Evolutionary conservation across 1,140 invertebrate genomes (phyloP).

Genomic region (Carposina sasakii): DNA sequence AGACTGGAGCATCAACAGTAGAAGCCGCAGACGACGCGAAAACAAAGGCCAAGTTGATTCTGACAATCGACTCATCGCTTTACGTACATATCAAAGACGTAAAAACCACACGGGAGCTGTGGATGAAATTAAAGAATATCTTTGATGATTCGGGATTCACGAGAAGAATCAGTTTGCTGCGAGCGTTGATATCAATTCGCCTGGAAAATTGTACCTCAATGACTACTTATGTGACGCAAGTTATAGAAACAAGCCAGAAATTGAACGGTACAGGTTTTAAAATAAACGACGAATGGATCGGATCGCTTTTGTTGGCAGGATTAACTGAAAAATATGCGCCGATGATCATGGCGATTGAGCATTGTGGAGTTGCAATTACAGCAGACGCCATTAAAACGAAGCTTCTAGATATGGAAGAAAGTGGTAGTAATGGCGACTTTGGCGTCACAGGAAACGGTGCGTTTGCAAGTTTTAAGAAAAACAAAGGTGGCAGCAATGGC

Average conservation of each 20-base stretch:
- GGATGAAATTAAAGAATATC: slow-evolving; percentile 31
- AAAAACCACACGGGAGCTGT: slow-evolving; percentile 25
- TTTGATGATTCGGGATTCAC: slow-evolving; percentile 31
- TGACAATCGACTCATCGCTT: slow-evolving; percentile 1
- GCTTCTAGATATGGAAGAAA: slow-evolving; percentile 24
- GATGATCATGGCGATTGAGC: slow-evolving; percentile 51
- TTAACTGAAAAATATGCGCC: slow-evolving; percentile 40
- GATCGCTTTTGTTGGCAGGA: slow-evolving; percentile 39
- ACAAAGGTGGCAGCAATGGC: background rate
- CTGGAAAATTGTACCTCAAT: slow-evolving; percentile 30
- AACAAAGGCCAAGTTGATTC: slow-evolving; percentile 3
- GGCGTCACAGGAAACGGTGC: background rate
- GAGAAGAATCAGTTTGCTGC: slow-evolving; percentile 30
- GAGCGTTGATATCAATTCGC: slow-evolving; percentile 29
- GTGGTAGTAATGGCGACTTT: too few relatives aligned
- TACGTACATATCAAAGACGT: slow-evolving; percentile 31
- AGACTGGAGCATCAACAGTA: too few relatives aligned
- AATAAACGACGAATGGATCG: slow-evolving; percentile 43
- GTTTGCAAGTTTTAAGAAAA: background rate
- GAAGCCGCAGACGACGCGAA: background rate
- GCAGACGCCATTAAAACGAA: slow-evolving; percentile 33
- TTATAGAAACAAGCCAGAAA: slow-evolving; percentile 21
- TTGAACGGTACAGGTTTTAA: slow-evolving; percentile 28
- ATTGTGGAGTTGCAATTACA: slow-evolving; percentile 26
- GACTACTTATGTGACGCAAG: slow-evolving; percentile 25